These are phyloP conservation scores for Oceanites oceanicus DNA, from an alignment of 2,113 vertebrate genomes.

Conservation along the genomic window DNA sequence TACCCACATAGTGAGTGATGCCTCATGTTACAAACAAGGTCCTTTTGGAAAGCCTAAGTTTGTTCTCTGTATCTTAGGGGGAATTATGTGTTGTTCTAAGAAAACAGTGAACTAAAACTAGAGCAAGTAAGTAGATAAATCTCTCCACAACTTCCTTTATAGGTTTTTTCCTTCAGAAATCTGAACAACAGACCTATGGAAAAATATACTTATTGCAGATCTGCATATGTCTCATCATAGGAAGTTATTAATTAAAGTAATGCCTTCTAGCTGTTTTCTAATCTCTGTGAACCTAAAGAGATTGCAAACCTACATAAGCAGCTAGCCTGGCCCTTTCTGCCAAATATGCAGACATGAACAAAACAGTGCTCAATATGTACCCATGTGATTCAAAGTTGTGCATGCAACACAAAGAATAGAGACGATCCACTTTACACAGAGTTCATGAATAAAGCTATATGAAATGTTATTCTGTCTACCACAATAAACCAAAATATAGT, in stretches of 20 bases:
- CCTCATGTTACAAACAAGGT: background rate
- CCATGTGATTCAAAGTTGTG: background rate
- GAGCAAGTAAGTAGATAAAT: background rate
- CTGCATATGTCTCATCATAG: background rate
- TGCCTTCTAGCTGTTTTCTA: background rate
- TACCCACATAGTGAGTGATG: rapidly evolving
- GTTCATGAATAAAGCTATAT: background rate
- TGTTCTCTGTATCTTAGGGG: rapidly evolving
- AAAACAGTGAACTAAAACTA: background rate
- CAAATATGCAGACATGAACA: background rate
- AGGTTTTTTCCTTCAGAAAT: background rate
- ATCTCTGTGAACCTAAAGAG: background rate
- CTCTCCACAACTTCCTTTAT: rapidly evolving
- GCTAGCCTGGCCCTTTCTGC: background rate
- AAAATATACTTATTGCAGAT: background rate
- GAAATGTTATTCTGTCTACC: background rate
- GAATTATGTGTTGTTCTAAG: background rate
- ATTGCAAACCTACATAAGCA: rapidly evolving
- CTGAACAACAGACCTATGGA: background rate
- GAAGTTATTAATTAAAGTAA: background rate
- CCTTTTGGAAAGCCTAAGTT: background rate
- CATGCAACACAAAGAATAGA: background rate
- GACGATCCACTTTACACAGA: background rate
- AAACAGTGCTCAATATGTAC: background rate
- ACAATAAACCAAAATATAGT: background rate